These are phyloP conservation scores for Phalanger gymnotis DNA, from an alignment of 2,797 vertebrate species.

Conservation along the genomic window DNA sequence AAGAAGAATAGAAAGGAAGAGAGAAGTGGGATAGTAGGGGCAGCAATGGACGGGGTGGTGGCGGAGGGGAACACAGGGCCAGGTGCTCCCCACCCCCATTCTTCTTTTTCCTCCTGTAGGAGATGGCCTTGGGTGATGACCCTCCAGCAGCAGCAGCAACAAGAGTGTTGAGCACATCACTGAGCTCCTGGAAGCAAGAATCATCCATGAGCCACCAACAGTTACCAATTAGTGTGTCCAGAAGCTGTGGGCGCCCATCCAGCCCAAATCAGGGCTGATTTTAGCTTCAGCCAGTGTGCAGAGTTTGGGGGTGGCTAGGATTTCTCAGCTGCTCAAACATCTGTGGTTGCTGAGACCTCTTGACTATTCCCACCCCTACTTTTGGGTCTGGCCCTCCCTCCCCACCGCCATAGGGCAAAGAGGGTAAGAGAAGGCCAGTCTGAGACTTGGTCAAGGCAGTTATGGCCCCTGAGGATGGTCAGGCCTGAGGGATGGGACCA, in stretches of 20 bases:
- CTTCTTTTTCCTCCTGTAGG: neutral
- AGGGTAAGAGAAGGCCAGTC: neutral
- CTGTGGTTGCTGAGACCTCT: neutral
- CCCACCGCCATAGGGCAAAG: neutral
- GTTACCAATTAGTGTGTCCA: neutral
- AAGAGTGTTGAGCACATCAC: neutral
- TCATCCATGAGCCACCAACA: neutral
- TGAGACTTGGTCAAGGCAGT: neutral
- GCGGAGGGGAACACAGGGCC: neutral
- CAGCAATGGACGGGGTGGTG: neutral
- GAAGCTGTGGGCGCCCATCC: neutral
- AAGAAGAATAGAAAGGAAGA: neutral
- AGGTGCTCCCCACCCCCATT: conserved; percentile 3
- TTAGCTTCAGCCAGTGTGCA: neutral
- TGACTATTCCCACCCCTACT: neutral
- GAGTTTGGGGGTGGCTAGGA: neutral
- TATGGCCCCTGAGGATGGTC: neutral
- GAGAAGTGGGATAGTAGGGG: neutral
- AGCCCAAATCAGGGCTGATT: neutral
- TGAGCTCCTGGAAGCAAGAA: neutral
- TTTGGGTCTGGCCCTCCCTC: neutral
- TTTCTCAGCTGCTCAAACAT: neutral
- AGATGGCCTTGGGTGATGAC: neutral
- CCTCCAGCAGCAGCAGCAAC: neutral
- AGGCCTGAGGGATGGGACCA: neutral